A percentile compares a stretch with the other conserved stretches of the same genome.
Evolutionary conservation across 2,113 vertebrate species (phyloP).

Genomic region (Ptyas mucosa): DNA sequence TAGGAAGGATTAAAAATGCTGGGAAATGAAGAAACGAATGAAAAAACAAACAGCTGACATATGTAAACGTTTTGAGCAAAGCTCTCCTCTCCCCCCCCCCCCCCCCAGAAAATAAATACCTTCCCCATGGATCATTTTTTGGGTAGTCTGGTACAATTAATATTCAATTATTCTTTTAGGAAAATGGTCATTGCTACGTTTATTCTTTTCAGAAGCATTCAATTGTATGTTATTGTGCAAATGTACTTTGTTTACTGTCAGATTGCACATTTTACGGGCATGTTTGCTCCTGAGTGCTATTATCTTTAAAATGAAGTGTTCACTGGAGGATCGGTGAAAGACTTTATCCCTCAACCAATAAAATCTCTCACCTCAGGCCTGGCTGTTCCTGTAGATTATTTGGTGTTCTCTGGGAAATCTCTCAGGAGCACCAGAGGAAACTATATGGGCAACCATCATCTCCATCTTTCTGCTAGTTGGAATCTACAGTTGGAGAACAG

Average conservation of each 20-base stretch:
- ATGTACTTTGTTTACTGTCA: not conserved
- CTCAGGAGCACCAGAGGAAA: not conserved
- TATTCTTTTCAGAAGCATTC: not conserved
- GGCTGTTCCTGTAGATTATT: not conserved
- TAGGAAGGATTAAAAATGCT: not conserved
- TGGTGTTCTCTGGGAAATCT: not conserved
- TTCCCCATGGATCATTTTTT: not conserved
- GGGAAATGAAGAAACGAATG: not conserved
- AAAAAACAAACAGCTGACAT: not conserved
- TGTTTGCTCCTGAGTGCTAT: not conserved
- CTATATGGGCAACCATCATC: too few relatives aligned
- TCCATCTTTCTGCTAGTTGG: not conserved
- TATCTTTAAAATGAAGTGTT: not conserved
- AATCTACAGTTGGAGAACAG: not conserved
- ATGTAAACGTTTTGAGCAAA: not conserved
- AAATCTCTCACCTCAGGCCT: not conserved
- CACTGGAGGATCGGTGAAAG: not conserved
- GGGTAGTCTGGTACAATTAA: not conserved
- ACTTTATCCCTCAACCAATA: not conserved
- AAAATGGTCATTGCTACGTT: not conserved
- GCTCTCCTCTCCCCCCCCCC: not conserved
- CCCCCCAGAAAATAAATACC: not conserved
- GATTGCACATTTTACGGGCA: not conserved
- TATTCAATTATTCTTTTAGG: not conserved
- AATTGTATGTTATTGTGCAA: not conserved